These are phyloP conservation scores for Timema cristinae DNA, from an alignment of 2,888 invertebrate genomes.

Conservation along the genomic window DNA sequence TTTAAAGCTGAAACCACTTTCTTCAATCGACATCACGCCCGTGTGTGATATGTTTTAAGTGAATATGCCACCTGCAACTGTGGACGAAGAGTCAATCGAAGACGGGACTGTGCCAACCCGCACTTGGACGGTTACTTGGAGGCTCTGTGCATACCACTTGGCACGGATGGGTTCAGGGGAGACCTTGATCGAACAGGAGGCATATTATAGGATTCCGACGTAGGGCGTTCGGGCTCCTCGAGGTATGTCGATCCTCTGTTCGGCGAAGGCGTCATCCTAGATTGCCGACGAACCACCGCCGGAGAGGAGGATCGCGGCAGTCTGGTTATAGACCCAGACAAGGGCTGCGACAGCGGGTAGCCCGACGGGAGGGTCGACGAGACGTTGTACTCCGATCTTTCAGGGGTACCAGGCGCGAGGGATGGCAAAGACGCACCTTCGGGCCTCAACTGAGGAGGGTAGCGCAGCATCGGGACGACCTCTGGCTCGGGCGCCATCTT, in stretches of 20 bases:
- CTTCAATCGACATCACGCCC: too few relatives aligned
- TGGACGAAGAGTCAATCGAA: too few relatives aligned
- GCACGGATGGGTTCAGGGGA: neutral
- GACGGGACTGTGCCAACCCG: too few relatives aligned
- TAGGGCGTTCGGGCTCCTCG: neutral
- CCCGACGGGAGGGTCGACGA: constrained; percentile 7
- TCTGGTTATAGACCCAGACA: too few relatives aligned
- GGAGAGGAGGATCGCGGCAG: constrained; percentile 4
- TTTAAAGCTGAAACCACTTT: too few relatives aligned
- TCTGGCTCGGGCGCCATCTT: constrained; percentile 8
- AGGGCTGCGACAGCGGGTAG: neutral
- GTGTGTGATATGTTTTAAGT: too few relatives aligned
- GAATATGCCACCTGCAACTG: too few relatives aligned
- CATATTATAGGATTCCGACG: neutral
- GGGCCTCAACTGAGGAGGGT: constrained; percentile 8
- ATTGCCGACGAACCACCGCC: neutral
- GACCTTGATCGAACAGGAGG: neutral
- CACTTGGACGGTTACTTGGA: neutral
- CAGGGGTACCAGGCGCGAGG: neutral
- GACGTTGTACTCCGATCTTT: neutral
- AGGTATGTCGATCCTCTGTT: too few relatives aligned
- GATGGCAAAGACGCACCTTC: constrained; percentile 3
- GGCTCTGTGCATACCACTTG: constrained; percentile 10
- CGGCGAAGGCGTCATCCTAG: too few relatives aligned
- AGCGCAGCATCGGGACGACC: constrained; percentile 8